phyloP scores from a whole-genome alignment of 1,140 invertebrate species.

The Physella acuta region DNA sequence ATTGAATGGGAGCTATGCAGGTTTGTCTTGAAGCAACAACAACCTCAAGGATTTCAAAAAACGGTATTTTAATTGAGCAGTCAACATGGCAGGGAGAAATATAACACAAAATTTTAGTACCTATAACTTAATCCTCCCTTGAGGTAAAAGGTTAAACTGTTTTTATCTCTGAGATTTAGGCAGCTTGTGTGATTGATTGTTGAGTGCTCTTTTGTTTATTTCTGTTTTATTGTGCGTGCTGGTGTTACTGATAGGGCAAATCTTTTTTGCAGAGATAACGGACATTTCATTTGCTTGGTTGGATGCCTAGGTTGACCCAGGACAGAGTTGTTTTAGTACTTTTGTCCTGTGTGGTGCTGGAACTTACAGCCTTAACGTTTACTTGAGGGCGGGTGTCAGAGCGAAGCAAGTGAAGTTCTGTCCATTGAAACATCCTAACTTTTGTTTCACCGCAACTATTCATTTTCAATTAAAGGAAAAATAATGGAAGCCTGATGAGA shows the following conservation, averaged over 20 bases:
- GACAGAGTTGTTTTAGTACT: slow-evolving; percentile 15
- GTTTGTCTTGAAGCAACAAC: too few species aligned
- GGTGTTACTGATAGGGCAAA: slow-evolving; percentile 26
- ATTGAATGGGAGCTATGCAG: too few species aligned
- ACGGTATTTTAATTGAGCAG: too few species aligned
- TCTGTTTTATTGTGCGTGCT: slow-evolving; percentile 6
- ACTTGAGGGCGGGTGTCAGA: background rate
- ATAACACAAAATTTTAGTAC: too few species aligned
- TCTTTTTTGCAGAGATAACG: slow-evolving; percentile 29
- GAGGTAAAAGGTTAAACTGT: too few species aligned
- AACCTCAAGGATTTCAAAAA: too few species aligned
- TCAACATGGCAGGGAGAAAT: too few species aligned
- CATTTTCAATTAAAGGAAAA: too few species aligned
- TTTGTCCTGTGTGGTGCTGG: slow-evolving; percentile 22
- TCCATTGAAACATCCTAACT: background rate
- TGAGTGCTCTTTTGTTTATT: background rate
- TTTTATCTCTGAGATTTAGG: too few species aligned
- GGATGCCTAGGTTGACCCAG: slow-evolving; percentile 26
- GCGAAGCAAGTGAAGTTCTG: slow-evolving; percentile 8
- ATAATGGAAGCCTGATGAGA: too few species aligned
- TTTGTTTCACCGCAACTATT: too few species aligned
- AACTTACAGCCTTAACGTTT: slow-evolving; percentile 7
- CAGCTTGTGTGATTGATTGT: background rate
- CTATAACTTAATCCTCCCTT: too few species aligned
- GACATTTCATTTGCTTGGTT: slow-evolving; percentile 23